A percentile compares a stretch with the other conserved stretches of the same genome.
Conservation (phyloP, 2,888 invertebrate species). For the Agelastica alni region DNA sequence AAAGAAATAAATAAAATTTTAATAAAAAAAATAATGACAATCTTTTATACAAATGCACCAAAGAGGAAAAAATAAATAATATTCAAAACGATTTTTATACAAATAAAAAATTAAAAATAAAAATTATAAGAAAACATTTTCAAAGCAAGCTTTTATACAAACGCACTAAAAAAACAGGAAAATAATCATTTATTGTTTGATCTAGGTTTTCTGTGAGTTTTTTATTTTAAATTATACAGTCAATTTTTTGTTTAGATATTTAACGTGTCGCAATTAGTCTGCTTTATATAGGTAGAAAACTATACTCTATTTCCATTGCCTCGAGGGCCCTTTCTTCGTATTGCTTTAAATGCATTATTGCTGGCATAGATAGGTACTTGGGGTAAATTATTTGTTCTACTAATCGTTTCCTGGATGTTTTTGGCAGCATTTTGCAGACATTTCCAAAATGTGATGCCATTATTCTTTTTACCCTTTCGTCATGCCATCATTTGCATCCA, state of each 20-base stretch:
- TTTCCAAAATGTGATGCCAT: background rate
- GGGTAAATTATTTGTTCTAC: constrained; percentile 3
- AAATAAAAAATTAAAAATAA: no score
- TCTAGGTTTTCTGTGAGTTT: background rate
- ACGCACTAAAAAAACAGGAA: background rate
- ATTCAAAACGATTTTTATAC: background rate
- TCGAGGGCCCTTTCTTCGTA: no score
- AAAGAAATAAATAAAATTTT: background rate
- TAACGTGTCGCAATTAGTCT: no score
- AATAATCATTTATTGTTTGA: background rate
- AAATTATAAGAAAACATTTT: no score
- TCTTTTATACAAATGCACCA: background rate
- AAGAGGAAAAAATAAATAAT: background rate
- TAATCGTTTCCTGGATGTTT: background rate
- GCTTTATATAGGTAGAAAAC: background rate
- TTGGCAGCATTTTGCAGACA: background rate
- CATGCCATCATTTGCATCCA: no score
- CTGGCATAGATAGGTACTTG: background rate
- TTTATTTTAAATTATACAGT: background rate
- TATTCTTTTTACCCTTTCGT: constrained; percentile 2
- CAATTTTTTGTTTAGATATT: background rate
- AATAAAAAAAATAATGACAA: background rate
- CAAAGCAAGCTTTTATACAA: no score
- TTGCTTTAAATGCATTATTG: background rate
- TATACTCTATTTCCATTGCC: no score